Evolutionary conservation across 2,888 invertebrate genomes (phyloP), one percentile per base, ranked within the genome.

Genomic region (Leucophenga maculata): DNA sequence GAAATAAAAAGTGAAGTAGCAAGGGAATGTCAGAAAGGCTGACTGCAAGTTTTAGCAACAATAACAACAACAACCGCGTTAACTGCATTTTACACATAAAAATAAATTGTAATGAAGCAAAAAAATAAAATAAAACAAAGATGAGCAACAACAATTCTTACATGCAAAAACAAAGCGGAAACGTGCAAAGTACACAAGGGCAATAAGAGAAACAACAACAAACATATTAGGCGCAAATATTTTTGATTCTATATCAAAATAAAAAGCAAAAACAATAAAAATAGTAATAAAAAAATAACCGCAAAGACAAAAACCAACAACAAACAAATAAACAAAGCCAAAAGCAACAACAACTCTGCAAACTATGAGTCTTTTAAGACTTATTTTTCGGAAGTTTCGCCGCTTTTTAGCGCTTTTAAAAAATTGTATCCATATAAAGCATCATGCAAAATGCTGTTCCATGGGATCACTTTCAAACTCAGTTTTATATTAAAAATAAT

Each of bases 41-140:
- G 72, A 71, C 69, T 55, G 60, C 69, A 74, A 60, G n/a, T n/a
- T n/a, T n/a, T 68, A 64, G 59, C 69, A 69, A 18, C 67, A 69
- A 60, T 70, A 32, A 67, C 74, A 76, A 70, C 78, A 69, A 71
- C 74, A 75, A 77, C 78, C 76, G 78, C 80, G 80, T 80, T 79
- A 80, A 82, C 78, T 79, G 82, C 80, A 80, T 82, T n/a, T n/a
- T 80, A 80, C 82, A 80, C 80, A 80, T 80, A 81, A 81, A 80
- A 80, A 80, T 80, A 80, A 80, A 80, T 80, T 80, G 80, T 80
- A 80, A 81, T 80, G 82, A 81, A 81, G 76, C 75, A 74, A 76
- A 75, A 78, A 80, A 77, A 75, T 74, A 75, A 74, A 72, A 73
- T 68, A 75, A 71, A 72, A 73, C 48, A 68, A 64, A 18, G 32